Percentiles rank a stretch among this genome's conserved stretches.
Evolutionary conservation across 1,140 invertebrate species (phyloP).

Genomic region (Drosophila asahinai): DNA sequence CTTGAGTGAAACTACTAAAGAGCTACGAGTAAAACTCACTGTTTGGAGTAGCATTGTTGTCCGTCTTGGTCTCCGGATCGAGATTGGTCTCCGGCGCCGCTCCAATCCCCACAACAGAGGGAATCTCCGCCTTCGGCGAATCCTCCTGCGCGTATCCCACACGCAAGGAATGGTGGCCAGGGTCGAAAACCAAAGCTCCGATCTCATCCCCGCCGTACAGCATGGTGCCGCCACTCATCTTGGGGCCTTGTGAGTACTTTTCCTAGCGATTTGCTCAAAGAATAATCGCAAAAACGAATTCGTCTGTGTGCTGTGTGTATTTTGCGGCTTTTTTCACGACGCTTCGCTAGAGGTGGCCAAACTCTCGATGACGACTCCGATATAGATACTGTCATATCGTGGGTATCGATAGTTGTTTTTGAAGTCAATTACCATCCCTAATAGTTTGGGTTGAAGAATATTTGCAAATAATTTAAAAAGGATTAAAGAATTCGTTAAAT

Average conservation of each 20-base stretch:
- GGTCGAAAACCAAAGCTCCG: constrained; percentile 98
- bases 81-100: constrained; percentile 86
- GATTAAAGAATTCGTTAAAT: too few relatives aligned
- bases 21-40: constrained; percentile 72
- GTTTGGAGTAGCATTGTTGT: constrained; percentile 87
- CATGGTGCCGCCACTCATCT: constrained; percentile 87
- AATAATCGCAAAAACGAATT: constrained; percentile 23
- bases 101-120: constrained; percentile 91
- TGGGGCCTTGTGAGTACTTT: constrained; percentile 35
- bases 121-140: constrained; percentile 96
- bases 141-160: constrained; percentile 89
- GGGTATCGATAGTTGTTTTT: too few relatives aligned
- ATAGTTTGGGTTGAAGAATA: too few relatives aligned
- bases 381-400: not conserved
- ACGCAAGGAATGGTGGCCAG: constrained; percentile 94
- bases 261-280: constrained; percentile 12
- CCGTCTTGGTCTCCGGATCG: constrained; percentile 88
- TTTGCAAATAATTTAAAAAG: not conserved
- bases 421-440: too few relatives aligned
- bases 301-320: constrained; percentile 42
- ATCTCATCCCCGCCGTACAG: constrained; percentile 97
- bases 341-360: constrained; percentile 32
- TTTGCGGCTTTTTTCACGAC: constrained; percentile 64
- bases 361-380: not conserved
- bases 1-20: not conserved